Percentiles rank a stretch among this genome's conserved stretches.
phyloP scores from a whole-genome alignment of 2,797 vertebrate species.

The Phyllotis vaccarum region DNA sequence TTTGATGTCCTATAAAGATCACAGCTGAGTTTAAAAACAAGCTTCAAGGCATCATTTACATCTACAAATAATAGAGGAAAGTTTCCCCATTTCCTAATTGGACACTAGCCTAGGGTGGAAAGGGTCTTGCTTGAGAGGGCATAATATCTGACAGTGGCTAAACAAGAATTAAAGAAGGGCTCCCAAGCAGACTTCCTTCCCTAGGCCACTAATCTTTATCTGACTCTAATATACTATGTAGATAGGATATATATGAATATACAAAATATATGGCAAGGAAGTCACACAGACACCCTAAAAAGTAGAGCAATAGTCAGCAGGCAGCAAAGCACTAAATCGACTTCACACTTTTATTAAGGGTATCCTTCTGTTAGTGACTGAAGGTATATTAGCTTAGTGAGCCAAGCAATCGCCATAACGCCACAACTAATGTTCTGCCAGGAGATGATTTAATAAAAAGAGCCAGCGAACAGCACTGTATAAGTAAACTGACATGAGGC shows the following conservation, averaged over 20 bases:
- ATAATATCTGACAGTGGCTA: neutral
- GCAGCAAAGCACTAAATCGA: conserved; percentile 72
- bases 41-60: conserved; percentile 9
- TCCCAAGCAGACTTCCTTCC: neutral
- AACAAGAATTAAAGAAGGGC: neutral
- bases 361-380: conserved; percentile 74
- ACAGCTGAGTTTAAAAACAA: conserved; percentile 17
- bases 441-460: conserved; percentile 86
- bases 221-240: conserved; percentile 29
- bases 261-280: conserved; percentile 35
- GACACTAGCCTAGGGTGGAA: neutral
- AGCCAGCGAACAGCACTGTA: conserved; percentile 73
- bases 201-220: conserved; percentile 58
- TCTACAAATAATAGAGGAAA: neutral
- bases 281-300: conserved; percentile 53
- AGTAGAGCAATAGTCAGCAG: conserved; percentile 70
- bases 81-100: neutral
- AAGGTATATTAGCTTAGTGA: conserved; percentile 79
- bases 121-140: conserved; percentile 26
- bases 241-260: conserved; percentile 27
- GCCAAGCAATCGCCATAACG: conserved; percentile 61
- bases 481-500: conserved; percentile 84
- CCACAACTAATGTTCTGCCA: conserved; percentile 81
- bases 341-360: conserved; percentile 69
- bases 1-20: conserved; percentile 38